A percentile compares a stretch with the other conserved stretches of the same genome.
Evolutionary conservation across 2,113 vertebrate species (phyloP).

Genomic region (Mastomys coucha): DNA sequence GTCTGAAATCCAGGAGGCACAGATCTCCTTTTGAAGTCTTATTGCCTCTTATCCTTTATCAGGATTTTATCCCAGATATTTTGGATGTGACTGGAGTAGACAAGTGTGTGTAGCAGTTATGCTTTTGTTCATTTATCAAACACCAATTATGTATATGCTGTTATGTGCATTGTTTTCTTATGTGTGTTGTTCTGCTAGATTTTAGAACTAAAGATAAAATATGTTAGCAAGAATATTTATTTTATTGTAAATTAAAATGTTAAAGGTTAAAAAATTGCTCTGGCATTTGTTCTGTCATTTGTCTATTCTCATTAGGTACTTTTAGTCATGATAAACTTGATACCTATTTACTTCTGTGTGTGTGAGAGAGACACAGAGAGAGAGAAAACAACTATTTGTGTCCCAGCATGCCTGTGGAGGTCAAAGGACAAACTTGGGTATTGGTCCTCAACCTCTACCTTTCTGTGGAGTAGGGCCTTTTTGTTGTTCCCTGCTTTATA

Average conservation of each 20-base stretch:
- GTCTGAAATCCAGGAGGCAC: too few species aligned
- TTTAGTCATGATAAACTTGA: constrained; percentile 5
- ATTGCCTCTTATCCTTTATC: too few species aligned
- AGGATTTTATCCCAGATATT: too few species aligned
- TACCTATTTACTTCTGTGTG: neutral
- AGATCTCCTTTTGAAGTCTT: too few species aligned
- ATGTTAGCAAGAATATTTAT: neutral
- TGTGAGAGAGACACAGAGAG: neutral
- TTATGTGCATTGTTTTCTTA: neutral
- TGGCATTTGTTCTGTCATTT: constrained; percentile 17
- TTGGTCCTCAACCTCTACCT: neutral
- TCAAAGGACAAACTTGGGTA: neutral
- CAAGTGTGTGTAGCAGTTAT: too few species aligned
- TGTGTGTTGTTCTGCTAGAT: neutral
- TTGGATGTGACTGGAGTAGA: too few species aligned
- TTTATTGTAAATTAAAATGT: neutral
- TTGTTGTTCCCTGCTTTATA: neutral
- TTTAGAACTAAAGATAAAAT: constrained; percentile 53
- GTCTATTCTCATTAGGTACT: constrained; percentile 8
- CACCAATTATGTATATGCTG: neutral
- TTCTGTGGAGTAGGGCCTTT: neutral
- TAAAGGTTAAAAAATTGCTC: constrained; percentile 18
- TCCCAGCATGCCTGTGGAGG: neutral
- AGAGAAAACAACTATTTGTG: too few species aligned
- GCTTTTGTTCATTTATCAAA: constrained; percentile 9